Conservation (phyloP, 1,140 invertebrate genomes). For the Octopus bimaculoides region DNA sequence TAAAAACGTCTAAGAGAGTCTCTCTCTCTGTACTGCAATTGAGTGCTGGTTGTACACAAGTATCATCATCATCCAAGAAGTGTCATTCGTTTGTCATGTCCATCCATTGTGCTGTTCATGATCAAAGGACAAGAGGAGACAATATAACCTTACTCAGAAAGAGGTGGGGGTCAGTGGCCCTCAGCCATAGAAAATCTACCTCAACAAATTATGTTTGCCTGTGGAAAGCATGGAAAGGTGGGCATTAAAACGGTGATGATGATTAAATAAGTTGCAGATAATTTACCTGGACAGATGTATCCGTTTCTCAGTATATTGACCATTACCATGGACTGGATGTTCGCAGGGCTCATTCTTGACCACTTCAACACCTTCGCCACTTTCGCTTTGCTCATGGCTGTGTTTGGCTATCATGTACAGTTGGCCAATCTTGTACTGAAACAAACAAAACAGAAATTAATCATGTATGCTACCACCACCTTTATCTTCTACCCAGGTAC, state of each 20-base stretch:
- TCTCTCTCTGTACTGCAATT: no score
- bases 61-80: no score
- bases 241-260: neutral
- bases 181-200: no score
- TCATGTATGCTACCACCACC: neutral
- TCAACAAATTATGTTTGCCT: no score
- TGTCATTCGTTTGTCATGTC: no score
- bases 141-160: no score
- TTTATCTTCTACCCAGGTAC: neutral
- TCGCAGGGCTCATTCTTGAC: slow-evolving; percentile 78
- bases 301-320: slow-evolving; percentile 88
- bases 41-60: no score
- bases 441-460: slow-evolving; percentile 15
- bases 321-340: slow-evolving; percentile 76
- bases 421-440: slow-evolving; percentile 85
- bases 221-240: no score
- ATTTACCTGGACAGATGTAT: slow-evolving; percentile 83
- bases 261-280: neutral
- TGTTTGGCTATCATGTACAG: slow-evolving; percentile 93
- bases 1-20: no score
- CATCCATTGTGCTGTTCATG: no score
- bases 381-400: slow-evolving; percentile 83
- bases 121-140: no score
- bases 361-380: slow-evolving; percentile 90
- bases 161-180: no score